Percentiles rank a stretch among this genome's conserved stretches.
Conservation (phyloP, 2,888 invertebrate genomes). For the Lochmaea crataegi region DNA sequence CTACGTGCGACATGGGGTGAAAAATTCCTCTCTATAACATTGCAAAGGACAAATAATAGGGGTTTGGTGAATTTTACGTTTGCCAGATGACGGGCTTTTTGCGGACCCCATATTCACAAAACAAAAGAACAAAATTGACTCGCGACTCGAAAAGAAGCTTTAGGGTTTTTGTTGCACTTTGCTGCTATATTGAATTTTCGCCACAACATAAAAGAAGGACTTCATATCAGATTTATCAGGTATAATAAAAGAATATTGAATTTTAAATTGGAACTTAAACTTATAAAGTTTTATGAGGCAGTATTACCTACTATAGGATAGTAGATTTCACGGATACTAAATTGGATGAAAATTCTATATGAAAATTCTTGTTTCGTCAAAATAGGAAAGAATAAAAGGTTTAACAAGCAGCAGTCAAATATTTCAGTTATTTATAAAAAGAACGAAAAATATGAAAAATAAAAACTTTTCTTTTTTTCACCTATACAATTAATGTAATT, state of each 20-base stretch:
- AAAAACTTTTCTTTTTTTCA: too few species aligned
- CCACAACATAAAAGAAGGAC: slow-evolving; percentile 37
- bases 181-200: slow-evolving; percentile 43
- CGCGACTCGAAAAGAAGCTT: slow-evolving; percentile 35
- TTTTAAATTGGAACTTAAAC: slow-evolving; percentile 46
- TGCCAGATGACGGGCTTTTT: slow-evolving; percentile 39
- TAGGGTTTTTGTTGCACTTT: slow-evolving; percentile 40
- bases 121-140: slow-evolving; percentile 42
- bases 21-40: slow-evolving; percentile 27
- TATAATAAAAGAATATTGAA: slow-evolving; percentile 47
- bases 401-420: too few species aligned
- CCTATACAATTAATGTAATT: too few species aligned
- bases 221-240: slow-evolving; percentile 44
- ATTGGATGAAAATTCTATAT: slow-evolving; percentile 9
- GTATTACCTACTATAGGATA: slow-evolving; percentile 25
- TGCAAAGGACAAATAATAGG: slow-evolving; percentile 27
- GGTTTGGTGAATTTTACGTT: slow-evolving; percentile 40
- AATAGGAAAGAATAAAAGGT: background rate
- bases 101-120: slow-evolving; percentile 35
- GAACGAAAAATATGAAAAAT: too few species aligned
- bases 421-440: too few species aligned
- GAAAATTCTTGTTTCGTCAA: background rate
- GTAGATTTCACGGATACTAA: slow-evolving; percentile 4
- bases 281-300: slow-evolving; percentile 27
- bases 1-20: slow-evolving; percentile 25